Evolutionary conservation across 1,140 invertebrate genomes (phyloP).

Genomic region (Diabrotica virgifera): DNA sequence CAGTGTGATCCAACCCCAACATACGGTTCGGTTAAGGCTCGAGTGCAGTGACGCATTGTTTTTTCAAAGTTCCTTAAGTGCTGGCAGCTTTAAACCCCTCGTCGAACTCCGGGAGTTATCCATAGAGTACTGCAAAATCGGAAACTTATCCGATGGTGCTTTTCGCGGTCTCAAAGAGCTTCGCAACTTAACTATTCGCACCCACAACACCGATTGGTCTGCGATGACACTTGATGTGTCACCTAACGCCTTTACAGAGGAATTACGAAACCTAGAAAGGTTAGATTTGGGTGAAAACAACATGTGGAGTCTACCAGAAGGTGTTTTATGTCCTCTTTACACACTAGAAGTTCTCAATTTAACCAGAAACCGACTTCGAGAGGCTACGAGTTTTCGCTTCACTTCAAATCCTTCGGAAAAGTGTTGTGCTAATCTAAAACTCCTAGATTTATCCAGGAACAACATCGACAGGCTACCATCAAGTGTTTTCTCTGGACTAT

Average conservation of each 20-base stretch:
- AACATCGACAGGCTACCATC: conserved; percentile 75
- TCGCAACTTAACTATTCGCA: conserved; percentile 79
- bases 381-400: conserved; percentile 74
- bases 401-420: conserved; percentile 60
- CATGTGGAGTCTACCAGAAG: conserved; percentile 80
- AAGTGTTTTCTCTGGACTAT: conserved; percentile 66
- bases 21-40: conserved; percentile 74
- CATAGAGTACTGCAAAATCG: conserved; percentile 88
- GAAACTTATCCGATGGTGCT: conserved; percentile 79
- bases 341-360: conserved; percentile 76
- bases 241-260: conserved; percentile 69
- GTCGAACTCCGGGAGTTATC: conserved; percentile 78
- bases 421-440: conserved; percentile 69
- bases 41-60: conserved; percentile 82
- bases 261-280: conserved; percentile 69
- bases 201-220: conserved; percentile 86
- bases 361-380: conserved; percentile 76
- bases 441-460: conserved; percentile 80
- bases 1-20: conserved; percentile 82
- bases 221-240: conserved; percentile 79
- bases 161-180: conserved; percentile 78
- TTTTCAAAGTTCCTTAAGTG: conserved; percentile 81
- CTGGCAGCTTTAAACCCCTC: conserved; percentile 79
- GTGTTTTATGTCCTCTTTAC: conserved; percentile 74
- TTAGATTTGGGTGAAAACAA: conserved; percentile 86